Evolutionary conservation across 2,113 vertebrate species (phyloP), one percentile per base, ranked within the genome.

Genomic region (Dascyllus trimaculatus): DNA sequence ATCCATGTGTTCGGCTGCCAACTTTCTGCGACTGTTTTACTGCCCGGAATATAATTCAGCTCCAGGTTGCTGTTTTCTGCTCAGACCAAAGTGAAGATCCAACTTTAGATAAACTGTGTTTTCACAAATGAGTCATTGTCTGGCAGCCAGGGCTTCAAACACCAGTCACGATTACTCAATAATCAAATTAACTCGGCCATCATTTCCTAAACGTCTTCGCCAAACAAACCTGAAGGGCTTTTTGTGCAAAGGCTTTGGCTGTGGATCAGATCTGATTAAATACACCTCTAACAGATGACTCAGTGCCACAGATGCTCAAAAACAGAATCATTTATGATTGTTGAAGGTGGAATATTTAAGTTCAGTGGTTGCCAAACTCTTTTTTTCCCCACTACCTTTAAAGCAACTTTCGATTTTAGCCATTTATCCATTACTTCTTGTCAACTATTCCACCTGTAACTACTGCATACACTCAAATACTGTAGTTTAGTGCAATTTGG

Each of bases 1-100:
- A 71, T 71, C 74, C 80, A 81, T 43, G 58, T 79, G 70, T 64
- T 79, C 26, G 15, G 11, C 58, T 81, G 65, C 73, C 82, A 35
- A 18, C 83, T 21, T 43, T 38, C 81, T 76, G 53, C 1, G 63
- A 32, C 61, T 7, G 56, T 21, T 73, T 64, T 43, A 80, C 52
- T 58, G 19, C 45, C 24, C 29, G 32, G 18, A 24, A 4, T 40
- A 11, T 18, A 29, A 35, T 1, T 21, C 67, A 68, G 53, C 72
- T 74, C 25, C 71, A 13, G 29, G 54, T 45, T 25, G 46, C 46
- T 56, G 52, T 54, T 64, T 51, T 25, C 24, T 46, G 43, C 48
- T 26, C n/a, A 51, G 52, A 48, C 46, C 51, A 18, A 54, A 6
- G 11, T 19, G 25, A 32, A 19, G 51, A 46, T 64, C 25, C 3